Evolutionary conservation across 2,797 vertebrate species (phyloP).

Genomic region (Squalus acanthias): DNA sequence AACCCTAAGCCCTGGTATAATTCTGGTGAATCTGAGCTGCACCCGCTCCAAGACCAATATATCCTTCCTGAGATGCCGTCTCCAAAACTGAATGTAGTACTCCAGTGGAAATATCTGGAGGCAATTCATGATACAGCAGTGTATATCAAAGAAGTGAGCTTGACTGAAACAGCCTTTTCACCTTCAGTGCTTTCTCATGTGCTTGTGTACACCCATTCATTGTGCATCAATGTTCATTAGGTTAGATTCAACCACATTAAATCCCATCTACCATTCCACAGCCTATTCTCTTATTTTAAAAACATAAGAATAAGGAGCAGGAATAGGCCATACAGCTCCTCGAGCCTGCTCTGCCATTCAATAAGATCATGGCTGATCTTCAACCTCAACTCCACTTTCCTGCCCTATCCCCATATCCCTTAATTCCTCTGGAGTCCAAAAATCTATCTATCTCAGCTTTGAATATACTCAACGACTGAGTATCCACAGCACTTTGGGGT

Average conservation of each 20-base stretch:
- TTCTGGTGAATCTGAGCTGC: background rate
- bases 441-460: no score
- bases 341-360: no score
- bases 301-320: no score
- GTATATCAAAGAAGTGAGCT: background rate
- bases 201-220: background rate
- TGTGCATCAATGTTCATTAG: background rate
- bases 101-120: background rate
- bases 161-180: background rate
- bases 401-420: no score
- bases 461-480: no score
- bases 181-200: background rate
- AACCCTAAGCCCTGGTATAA: background rate
- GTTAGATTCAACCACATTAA: background rate
- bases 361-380: no score
- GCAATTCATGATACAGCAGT: background rate
- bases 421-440: no score
- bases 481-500: no score
- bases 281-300: background rate
- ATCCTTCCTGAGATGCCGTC: background rate
- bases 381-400: no score
- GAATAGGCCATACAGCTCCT: no score
- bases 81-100: background rate
- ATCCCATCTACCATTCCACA: background rate
- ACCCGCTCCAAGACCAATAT: background rate